Conservation (phyloP, 1,140 invertebrate genomes). For the Panonychus citri region DNA sequence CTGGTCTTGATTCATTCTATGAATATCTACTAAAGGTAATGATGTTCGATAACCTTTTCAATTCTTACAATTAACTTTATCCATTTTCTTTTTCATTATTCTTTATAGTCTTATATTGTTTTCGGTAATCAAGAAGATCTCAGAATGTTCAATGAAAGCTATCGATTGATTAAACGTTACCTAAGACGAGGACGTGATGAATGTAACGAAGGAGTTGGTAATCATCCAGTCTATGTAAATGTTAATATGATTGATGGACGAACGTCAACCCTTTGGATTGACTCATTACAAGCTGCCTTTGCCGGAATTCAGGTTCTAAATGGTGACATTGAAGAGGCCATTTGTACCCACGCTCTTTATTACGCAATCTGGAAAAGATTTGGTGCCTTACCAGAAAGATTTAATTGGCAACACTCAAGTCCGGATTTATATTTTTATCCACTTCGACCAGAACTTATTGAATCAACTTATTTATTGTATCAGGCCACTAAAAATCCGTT, state of each 20-base stretch:
- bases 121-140: constrained; percentile 36
- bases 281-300: constrained; percentile 40
- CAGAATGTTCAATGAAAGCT: constrained; percentile 35
- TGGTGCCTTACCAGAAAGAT: constrained; percentile 38
- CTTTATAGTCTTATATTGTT: constrained; percentile 29
- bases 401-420: constrained; percentile 37
- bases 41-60: constrained; percentile 14
- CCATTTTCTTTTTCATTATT: too few species aligned
- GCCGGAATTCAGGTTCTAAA: constrained; percentile 36
- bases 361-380: constrained; percentile 40
- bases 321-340: constrained; percentile 45
- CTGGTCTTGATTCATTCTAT: constrained; percentile 42
- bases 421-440: constrained; percentile 43
- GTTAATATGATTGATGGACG: constrained; percentile 41
- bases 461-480: constrained; percentile 44
- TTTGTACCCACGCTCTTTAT: constrained; percentile 41
- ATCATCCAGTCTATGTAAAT: constrained; percentile 43
- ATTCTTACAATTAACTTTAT: constrained; percentile 1
- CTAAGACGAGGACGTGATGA: constrained; percentile 34
- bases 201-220: constrained; percentile 35
- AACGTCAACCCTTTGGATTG: constrained; percentile 38
- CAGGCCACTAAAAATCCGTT: constrained; percentile 44
- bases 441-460: constrained; percentile 38
- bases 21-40: constrained; percentile 37
- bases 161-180: constrained; percentile 34